These are phyloP conservation scores for Luffia ferchaultella DNA, from an alignment of 2,888 invertebrate species.

Conservation along the genomic window DNA sequence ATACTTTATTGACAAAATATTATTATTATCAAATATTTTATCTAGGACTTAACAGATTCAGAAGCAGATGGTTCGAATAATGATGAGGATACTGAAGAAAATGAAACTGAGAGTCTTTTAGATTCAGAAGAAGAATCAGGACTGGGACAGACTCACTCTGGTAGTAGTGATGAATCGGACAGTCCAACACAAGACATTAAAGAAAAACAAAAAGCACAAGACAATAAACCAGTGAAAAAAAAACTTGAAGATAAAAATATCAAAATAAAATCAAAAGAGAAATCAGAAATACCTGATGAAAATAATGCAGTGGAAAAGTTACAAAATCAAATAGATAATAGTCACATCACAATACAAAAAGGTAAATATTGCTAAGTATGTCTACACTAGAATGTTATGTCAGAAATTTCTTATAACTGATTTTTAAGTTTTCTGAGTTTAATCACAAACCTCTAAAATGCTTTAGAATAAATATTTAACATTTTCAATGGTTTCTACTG, in stretches of 20 bases:
- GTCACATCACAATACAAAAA: constrained; percentile 38
- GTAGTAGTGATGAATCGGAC: constrained; percentile 25
- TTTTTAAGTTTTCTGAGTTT: no score
- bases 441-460: no score
- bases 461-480: no score
- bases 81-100: constrained; percentile 25
- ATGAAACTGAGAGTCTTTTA: constrained; percentile 32
- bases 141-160: constrained; percentile 26
- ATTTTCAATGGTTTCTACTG: no score
- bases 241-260: constrained; percentile 11
- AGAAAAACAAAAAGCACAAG: constrained; percentile 10
- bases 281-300: constrained; percentile 11
- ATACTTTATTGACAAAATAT: no score
- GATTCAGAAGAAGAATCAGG: constrained; percentile 55
- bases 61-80: no score
- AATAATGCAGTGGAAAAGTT: constrained; percentile 1
- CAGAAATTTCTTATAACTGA: no score
- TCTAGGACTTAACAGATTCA: constrained; percentile 37
- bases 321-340: constrained; percentile 24
- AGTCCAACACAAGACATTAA: constrained; percentile 14
- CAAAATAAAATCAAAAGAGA: constrained; percentile 12
- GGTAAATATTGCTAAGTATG: constrained; percentile 24
- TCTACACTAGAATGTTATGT: no score
- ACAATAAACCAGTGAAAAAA: constrained; percentile 8
- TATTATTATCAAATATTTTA: no score